Evolutionary conservation across 2,113 vertebrate species (phyloP), one percentile per base, ranked within the genome.

Genomic region (Tichodroma muraria): DNA sequence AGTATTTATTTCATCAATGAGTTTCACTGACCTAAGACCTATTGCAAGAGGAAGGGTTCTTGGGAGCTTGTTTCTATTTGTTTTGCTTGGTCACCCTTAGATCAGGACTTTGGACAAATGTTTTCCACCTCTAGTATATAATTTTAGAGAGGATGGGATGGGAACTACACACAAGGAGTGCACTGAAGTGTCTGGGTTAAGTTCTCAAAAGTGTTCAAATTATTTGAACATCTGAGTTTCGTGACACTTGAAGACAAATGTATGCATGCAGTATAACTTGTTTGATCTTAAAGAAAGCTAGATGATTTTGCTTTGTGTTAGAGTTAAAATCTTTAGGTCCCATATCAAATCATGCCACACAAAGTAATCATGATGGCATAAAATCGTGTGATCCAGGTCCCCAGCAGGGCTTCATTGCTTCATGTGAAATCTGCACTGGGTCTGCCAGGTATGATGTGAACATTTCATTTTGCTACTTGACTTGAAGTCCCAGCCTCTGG

Each of bases 371-470:
- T 4, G 1, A 19, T 37, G 7, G 16, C 13, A 37, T 53, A 30
- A 65, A 85, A 50, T 50, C 1, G 1, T 38, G 33, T 1, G 1
- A 27, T 54, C 7, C 9, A 31, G 2, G 12, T 61, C 6, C 3
- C 17, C 37, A 64, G 24, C 28, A 59, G 37, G 22, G 6, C 11
- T 77, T 42, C 23, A 20, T 9, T 68, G 11, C 11, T 69, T 40
- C 65, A 18, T 10, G 5, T 59, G 35, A 71, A 59, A 63, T 21
- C 23, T 65, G 28, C 6, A 0, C 44, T 84, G n/a, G 9, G 6
- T 79, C 42, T 87, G 33, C 45, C 63, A 42, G 19, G 3, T 47
- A 9, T 44, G 45, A 27, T 75, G 40, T 3, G 15, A 50, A 37
- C 6, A 25, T 37, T 82, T 72, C 10, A 27, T 73, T 77, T 65